phyloP scores from a whole-genome alignment of 2,888 invertebrate genomes.

The Prionchulus punctatus region DNA sequence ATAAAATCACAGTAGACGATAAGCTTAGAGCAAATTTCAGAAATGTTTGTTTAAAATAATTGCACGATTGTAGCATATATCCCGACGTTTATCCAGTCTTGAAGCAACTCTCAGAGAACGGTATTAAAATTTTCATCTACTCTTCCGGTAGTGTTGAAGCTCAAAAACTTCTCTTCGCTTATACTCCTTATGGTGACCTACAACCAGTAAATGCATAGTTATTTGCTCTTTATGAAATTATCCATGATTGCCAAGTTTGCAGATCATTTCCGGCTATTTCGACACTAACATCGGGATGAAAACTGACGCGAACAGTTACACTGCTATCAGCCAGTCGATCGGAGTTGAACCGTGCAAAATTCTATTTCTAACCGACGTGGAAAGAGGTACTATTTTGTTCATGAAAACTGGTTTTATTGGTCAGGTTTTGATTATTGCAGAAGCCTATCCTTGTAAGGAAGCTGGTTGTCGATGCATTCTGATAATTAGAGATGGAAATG shows the following conservation, averaged over 20 bases:
- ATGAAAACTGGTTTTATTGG: too few species aligned
- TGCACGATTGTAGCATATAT: constrained; percentile 52
- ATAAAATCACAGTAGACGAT: constrained; percentile 63
- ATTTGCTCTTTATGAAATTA: background rate
- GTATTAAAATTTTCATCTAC: constrained; percentile 60
- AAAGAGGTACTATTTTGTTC: constrained; percentile 49
- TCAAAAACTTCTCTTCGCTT: constrained; percentile 65
- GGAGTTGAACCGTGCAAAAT: constrained; percentile 49
- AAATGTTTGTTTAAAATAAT: background rate
- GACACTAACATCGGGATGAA: constrained; percentile 72
- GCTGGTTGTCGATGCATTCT: constrained; percentile 55
- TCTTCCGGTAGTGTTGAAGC: constrained; percentile 80
- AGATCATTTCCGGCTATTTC: constrained; percentile 59
- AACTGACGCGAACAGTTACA: constrained; percentile 58
- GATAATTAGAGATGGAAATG: constrained; percentile 62
- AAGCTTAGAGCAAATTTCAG: background rate
- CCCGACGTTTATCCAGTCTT: constrained; percentile 63
- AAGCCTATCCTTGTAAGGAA: constrained; percentile 60
- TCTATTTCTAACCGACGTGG: constrained; percentile 68
- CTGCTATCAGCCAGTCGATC: constrained; percentile 53
- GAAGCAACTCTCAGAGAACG: constrained; percentile 43
- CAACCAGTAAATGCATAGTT: constrained; percentile 39
- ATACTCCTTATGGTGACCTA: constrained; percentile 60
- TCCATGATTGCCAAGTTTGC: constrained; percentile 18
- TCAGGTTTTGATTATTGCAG: too few species aligned